These are phyloP conservation scores for Stegodyphus mimosarum DNA, from an alignment of 1,140 invertebrate species.

Conservation along the genomic window DNA sequence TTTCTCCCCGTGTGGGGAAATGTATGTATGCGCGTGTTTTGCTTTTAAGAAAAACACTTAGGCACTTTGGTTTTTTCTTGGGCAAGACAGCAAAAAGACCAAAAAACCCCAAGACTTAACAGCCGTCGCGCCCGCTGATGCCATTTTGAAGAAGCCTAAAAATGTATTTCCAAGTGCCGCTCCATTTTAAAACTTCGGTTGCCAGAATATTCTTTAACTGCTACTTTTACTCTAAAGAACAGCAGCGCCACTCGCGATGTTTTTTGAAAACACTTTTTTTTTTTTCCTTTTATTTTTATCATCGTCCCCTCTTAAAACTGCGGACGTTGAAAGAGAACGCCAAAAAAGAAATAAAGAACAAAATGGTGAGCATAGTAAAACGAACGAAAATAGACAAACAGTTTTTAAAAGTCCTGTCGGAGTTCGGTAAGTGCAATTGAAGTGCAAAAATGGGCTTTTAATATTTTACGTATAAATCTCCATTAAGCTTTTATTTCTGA, in stretches of 20 bases:
- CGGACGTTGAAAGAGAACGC: too few species aligned
- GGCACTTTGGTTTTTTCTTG: conserved; percentile 13
- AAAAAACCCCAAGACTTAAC: conserved; percentile 26
- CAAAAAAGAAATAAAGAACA: conserved; percentile 16
- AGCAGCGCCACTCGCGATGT: conserved; percentile 44
- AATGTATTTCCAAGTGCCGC: conserved; percentile 51
- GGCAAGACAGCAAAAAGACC: conserved; percentile 3
- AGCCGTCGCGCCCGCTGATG: conserved; percentile 53
- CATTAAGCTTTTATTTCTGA: conserved; percentile 55
- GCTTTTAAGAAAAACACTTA: conserved; percentile 57
- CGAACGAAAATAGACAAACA: conserved; percentile 51
- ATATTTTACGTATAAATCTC: conserved; percentile 58
- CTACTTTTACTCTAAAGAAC: conserved; percentile 52
- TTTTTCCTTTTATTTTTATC: neutral
- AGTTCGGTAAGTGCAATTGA: conserved; percentile 55
- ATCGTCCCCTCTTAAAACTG: conserved; percentile 31
- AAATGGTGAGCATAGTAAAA: conserved; percentile 31
- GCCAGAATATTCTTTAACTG: conserved; percentile 56
- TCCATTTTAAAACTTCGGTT: conserved; percentile 57
- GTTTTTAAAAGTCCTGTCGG: conserved; percentile 48
- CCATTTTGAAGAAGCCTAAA: conserved; percentile 59
- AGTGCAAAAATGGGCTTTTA: conserved; percentile 58
- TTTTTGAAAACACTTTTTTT: conserved; percentile 1
- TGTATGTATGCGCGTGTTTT: conserved; percentile 41
- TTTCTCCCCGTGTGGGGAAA: conserved; percentile 1